Percentiles rank a stretch among this genome's conserved stretches.
These are phyloP conservation scores for Intellagama lesueurii DNA, from an alignment of 2,797 vertebrate genomes.

Conservation along the genomic window DNA sequence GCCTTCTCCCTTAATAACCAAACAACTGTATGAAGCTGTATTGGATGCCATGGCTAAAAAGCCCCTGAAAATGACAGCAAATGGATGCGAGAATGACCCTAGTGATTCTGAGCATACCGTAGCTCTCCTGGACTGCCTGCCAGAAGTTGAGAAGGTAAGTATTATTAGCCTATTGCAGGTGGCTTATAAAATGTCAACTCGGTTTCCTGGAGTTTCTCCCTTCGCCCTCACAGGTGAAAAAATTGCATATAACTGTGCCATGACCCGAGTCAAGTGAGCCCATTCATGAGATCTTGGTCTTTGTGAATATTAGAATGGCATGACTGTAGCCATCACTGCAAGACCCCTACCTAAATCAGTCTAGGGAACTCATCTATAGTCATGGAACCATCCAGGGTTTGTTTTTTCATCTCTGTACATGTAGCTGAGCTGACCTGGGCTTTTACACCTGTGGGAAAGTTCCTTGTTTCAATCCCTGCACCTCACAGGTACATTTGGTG, in stretches of 20 bases:
- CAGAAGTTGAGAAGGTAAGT: conserved; percentile 92
- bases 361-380: background rate
- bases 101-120: conserved; percentile 86
- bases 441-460: too few species aligned
- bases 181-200: background rate
- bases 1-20: conserved; percentile 93
- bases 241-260: background rate
- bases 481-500: too few species aligned
- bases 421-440: background rate
- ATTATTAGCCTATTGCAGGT: background rate
- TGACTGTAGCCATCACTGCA: background rate
- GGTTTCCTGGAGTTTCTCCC: background rate
- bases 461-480: too few species aligned
- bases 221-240: background rate
- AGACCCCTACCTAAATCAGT: background rate
- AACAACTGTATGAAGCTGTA: conserved; percentile 92
- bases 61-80: conserved; percentile 87
- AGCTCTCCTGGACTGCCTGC: conserved; percentile 88
- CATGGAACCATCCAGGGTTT: background rate
- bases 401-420: background rate
- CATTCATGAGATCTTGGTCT: background rate
- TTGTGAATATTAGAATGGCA: background rate
- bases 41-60: conserved; percentile 89
- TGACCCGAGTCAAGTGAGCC: background rate
- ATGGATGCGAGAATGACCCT: conserved; percentile 89